Conservation (phyloP, 2,888 invertebrate genomes). For the Hemistola chrysoprasaria region DNA sequence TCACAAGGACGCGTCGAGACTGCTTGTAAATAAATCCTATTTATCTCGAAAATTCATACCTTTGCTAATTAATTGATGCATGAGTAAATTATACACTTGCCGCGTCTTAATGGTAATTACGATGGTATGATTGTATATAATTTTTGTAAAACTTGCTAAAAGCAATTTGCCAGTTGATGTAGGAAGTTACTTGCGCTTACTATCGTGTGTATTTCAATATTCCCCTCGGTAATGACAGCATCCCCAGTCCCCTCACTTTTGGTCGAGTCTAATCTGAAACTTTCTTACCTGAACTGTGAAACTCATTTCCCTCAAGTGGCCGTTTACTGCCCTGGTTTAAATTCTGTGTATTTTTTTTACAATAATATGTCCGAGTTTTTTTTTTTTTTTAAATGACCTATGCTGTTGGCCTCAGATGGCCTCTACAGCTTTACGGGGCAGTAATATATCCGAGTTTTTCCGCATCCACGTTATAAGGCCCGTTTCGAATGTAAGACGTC, state of each 20-base stretch:
- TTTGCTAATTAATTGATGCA: slow-evolving; percentile 11
- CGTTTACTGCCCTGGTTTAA: slow-evolving; percentile 49
- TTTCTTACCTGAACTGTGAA: slow-evolving; percentile 47
- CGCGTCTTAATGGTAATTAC: slow-evolving; percentile 41
- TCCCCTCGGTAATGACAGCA: slow-evolving; percentile 39
- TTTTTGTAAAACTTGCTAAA: slow-evolving; percentile 45
- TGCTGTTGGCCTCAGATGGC: no score
- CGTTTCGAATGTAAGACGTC: no score
- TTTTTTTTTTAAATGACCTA: no score
- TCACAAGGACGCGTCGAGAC: slow-evolving; percentile 61
- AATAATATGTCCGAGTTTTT: slow-evolving; percentile 33
- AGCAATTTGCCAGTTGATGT: slow-evolving; percentile 45
- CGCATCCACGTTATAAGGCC: slow-evolving; percentile 29
- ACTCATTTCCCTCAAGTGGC: slow-evolving; percentile 54
- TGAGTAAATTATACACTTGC: slow-evolving; percentile 37
- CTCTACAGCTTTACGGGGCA: no score
- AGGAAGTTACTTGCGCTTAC: slow-evolving; percentile 38
- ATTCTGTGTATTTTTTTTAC: slow-evolving; percentile 46
- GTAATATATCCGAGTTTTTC: slow-evolving; percentile 35
- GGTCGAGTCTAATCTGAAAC: slow-evolving; percentile 34
- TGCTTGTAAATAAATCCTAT: not conserved
- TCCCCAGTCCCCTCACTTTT: slow-evolving; percentile 23
- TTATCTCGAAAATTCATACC: not conserved
- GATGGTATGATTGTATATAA: slow-evolving; percentile 36
- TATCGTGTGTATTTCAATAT: slow-evolving; percentile 44